Evolutionary conservation across 2,888 invertebrate genomes (phyloP), one percentile per base, ranked within the genome.

Genomic region (Andrena flavipes): DNA sequence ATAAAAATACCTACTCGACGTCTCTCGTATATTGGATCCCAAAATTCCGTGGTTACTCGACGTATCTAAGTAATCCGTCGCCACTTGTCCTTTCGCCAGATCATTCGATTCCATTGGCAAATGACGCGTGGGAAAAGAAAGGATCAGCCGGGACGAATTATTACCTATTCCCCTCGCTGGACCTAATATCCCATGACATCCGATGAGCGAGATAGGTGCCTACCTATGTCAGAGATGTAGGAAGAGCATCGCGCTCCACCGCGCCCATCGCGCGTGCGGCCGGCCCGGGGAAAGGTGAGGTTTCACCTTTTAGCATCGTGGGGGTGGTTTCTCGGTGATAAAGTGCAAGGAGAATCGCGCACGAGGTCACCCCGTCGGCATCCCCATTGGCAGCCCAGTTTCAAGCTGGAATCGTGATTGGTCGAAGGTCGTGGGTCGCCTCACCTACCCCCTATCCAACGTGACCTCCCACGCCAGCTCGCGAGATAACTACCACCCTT

Each of bases 381-480:
- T 87, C 90, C 91, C 90, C 91, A 93, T 93, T 93, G 93, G 93
- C 89, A 91, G 92, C 76, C 87, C 80, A 87, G 87, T 89, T 88
- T 82, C 87, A 84, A 87, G 87, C 88, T 82, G 87, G 88, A 81
- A 88, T 90, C 88, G 90, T 84, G 92, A 93, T 93, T 93, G 92
- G 93, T 91, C 87, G 91, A 87, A 90, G 93, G 92, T 92, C 92
- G 93, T 88, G 91, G 92, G 91, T 92, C 91, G 92, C 85, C 88
- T 92, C 91, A 92, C 91, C 92, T 92, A 92, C 90, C 91, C 91
- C 90, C 89, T 87, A 90, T 89, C 87, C 88, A 79, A 85, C 89
- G 87, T 89, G 91, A 92, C 92, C 92, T 92, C 91, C 92, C 92
- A 92, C 92, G 92, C 91, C 85, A 92, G 90, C 90, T 89, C 92